Conservation (phyloP, 1,140 invertebrate genomes). For the Nymphalis io region DNA sequence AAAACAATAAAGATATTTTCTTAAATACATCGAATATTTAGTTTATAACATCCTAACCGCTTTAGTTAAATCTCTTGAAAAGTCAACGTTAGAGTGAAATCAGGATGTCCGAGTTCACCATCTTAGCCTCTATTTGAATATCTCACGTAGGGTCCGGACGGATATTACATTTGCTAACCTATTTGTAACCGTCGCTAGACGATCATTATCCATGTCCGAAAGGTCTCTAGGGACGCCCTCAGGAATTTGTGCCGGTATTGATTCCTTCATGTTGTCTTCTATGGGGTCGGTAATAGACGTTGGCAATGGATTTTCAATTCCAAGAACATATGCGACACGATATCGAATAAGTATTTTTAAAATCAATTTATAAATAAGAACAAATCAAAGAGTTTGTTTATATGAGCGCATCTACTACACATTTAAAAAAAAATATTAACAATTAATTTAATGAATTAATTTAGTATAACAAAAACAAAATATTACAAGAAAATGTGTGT, state of each 20-base stretch:
- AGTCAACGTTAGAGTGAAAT: constrained; percentile 25
- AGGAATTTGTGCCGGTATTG: constrained; percentile 67
- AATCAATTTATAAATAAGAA: neutral
- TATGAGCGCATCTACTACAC: too few species aligned
- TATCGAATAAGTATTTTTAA: neutral
- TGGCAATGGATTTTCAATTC: neutral
- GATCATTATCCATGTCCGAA: constrained; percentile 67
- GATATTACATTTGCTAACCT: constrained; percentile 79
- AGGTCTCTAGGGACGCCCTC: constrained; percentile 55
- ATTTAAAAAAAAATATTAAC: too few species aligned
- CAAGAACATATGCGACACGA: constrained; percentile 1
- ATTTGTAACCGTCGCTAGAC: constrained; percentile 73
- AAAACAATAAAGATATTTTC: neutral
- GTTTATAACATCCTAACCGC: neutral
- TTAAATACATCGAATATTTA: neutral
- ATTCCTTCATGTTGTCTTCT: constrained; percentile 40
- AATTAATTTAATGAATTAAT: too few species aligned
- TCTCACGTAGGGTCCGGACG: constrained; percentile 50
- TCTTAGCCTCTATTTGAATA: constrained; percentile 58
- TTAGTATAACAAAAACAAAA: too few species aligned
- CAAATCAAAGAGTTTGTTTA: too few species aligned
- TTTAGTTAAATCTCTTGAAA: constrained; percentile 10
- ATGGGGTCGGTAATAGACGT: neutral
- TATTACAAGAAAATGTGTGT: too few species aligned
- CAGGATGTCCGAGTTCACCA: constrained; percentile 34